Evolutionary conservation across 2,113 vertebrate genomes (phyloP), one percentile per base, ranked within the genome.

Genomic region (Suncus etruscus): DNA sequence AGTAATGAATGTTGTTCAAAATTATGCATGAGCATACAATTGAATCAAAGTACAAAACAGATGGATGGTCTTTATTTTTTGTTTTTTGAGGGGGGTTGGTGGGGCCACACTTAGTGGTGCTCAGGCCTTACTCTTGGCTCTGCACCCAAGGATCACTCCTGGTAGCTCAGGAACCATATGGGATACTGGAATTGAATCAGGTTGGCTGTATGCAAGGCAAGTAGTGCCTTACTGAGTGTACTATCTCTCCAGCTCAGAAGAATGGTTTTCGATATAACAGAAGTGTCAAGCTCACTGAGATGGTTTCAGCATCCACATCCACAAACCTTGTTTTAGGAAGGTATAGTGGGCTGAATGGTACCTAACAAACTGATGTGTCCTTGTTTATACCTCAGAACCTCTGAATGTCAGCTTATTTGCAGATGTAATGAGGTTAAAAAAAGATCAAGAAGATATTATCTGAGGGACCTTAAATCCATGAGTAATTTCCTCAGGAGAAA

Each of bases 361-460:
- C 0, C 69, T 5, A 32, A 7, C n/a, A 72, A 47, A 85, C 92
- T 29, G 5, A 10, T 31, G 32, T 31, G 68, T 70, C 45, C 20
- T 2, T 12, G 68, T 65, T 20, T 24, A 58, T 48, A 73, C 14
- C 54, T 11, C 12, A 83, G 80, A 78, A 32, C 11, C n/a, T 91
- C 11, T 45, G 1, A n/a, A 25, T 50, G 14, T 73, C 54, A 91
- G 8, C n/a, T 83, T 83, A 76, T 78, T 66, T 88, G 45, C 9
- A 70, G 22, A 70, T 61, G 4, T n/a, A 32, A 80, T 29, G n/a
- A 70, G 84, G 16, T 68, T 68, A 68, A 48, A 65, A 48, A 65
- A 32, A 65, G 83, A 61, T 87, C 47, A n/a, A 83, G 45, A 72
- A 84, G 65, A 76, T 84, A 68, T 81, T 48, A n/a, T 48, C 6